Percentiles rank a stretch among this genome's conserved stretches.
phyloP scores from a whole-genome alignment of 1,140 invertebrate species.

The Zelostemma sp. region DNA sequence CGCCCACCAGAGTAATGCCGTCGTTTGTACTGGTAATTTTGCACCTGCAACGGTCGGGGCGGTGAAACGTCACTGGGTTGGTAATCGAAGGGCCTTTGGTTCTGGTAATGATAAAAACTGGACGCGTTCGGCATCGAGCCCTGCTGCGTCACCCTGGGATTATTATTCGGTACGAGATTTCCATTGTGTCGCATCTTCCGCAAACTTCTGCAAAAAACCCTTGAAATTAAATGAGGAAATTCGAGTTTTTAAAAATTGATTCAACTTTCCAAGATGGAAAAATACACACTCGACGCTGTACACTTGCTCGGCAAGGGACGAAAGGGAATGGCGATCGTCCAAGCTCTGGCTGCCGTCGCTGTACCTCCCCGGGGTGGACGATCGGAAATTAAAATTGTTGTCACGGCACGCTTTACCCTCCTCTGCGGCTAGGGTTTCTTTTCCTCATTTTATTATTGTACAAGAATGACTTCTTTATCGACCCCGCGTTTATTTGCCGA shows the following conservation, averaged over 20 bases:
- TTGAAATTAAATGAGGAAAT: constrained; percentile 6
- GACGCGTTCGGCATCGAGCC: constrained; percentile 46
- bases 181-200: constrained; percentile 43
- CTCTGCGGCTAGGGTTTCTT: constrained; percentile 40
- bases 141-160: constrained; percentile 24
- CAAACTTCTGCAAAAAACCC: constrained; percentile 42
- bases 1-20: constrained; percentile 57
- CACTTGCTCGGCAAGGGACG: constrained; percentile 55
- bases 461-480: constrained; percentile 61
- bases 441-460: constrained; percentile 55
- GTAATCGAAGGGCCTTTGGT: constrained; percentile 50
- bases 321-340: constrained; percentile 64
- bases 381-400: constrained; percentile 64
- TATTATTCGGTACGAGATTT: constrained; percentile 30
- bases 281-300: constrained; percentile 52
- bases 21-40: constrained; percentile 64
- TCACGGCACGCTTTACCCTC: constrained; percentile 47
- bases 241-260: constrained; percentile 9
- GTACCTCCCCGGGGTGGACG: constrained; percentile 63
- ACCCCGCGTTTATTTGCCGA: constrained; percentile 48
- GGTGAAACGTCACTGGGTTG: constrained; percentile 49
- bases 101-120: constrained; percentile 52
- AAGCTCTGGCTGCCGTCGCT: constrained; percentile 60
- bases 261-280: neutral
- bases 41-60: constrained; percentile 48